Evolutionary conservation across 2,113 vertebrate genomes (phyloP), one percentile per base, ranked within the genome.

Genomic region (Thomomys bottae): DNA sequence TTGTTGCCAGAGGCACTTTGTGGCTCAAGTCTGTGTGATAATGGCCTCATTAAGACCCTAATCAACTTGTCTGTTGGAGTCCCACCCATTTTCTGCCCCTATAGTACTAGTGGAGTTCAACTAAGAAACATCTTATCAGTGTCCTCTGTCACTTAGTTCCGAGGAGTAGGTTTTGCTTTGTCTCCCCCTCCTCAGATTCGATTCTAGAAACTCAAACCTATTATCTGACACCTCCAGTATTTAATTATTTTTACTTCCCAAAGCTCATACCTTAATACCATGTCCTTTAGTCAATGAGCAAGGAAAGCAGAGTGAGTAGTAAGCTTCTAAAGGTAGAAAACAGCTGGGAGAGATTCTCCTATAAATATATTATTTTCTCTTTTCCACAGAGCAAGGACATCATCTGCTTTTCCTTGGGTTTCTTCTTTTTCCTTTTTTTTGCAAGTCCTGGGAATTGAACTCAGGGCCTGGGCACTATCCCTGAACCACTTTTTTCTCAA

Each of bases 221-320:
- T 64, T 78, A 83, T 49, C 57, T 84, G 54, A 28, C 14, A 79
- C 42, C 1, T 45, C 14, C n/a, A 71, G 38, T 32, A 72, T 76
- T 71, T 88, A 88, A 42, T 8, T 57, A 81, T 40, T 76, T 76
- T 89, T 57, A 89, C 14, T 49, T 87, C 77, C 59, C 84, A 59
- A 84, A 34, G 61, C 7, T n/a, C 12, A 73, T 92, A 40, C 32
- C 23, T 17, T 89, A 36, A 92, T 3, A 87, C 17, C 3, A 34
- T 49, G 84, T 80, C 28, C 67, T 89, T 81, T 77, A 81, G 54
- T 76, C 66, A 91, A 24, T 4, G 72, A 64, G 30, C 45, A 32
- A 12, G 73, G 73, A 83, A 92, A 80, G n/a, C 4, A 32, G n/a
- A 0, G 38, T 40, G n/a, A n/a, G n/a, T 42, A 68, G 64, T 5